phyloP scores from a whole-genome alignment of 2,113 vertebrate genomes.

The Rhodinocichla rosea region DNA sequence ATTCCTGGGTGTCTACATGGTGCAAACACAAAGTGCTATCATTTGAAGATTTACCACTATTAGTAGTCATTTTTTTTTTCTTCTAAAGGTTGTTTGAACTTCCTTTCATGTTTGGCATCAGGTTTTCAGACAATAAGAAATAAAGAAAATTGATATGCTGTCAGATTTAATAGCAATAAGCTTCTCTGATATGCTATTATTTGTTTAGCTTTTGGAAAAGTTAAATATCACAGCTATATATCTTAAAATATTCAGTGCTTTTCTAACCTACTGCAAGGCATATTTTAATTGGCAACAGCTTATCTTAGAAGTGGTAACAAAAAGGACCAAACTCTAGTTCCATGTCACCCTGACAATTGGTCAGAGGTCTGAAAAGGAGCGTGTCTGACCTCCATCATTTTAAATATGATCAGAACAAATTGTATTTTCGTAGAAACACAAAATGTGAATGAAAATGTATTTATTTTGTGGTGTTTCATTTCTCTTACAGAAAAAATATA shows the following conservation, averaged over 20 bases:
- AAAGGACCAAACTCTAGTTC: not conserved
- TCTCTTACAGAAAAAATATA: not conserved
- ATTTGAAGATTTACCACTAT: not conserved
- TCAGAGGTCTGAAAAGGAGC: not conserved
- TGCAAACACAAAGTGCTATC: not conserved
- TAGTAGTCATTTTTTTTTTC: not conserved
- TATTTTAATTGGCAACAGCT: constrained; percentile 40
- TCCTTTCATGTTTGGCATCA: constrained; percentile 1
- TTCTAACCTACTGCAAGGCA: constrained; percentile 36
- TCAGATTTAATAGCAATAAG: constrained; percentile 43
- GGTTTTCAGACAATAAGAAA: constrained; percentile 14
- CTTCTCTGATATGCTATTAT: constrained; percentile 13
- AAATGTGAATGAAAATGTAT: not conserved
- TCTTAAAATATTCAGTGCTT: constrained; percentile 49
- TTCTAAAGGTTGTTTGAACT: not conserved
- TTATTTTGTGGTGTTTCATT: not conserved
- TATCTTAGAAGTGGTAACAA: constrained; percentile 40
- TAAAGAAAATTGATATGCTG: constrained; percentile 18
- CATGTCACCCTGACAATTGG: not conserved
- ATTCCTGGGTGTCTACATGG: not conserved
- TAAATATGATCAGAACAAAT: not conserved
- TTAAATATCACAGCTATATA: constrained; percentile 33
- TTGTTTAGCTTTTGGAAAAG: constrained; percentile 47
- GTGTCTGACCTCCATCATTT: not conserved
- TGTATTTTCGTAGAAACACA: not conserved